Percentiles rank a stretch among this genome's conserved stretches.
These are phyloP conservation scores for Perca flavescens DNA, from an alignment of 2,113 vertebrate genomes.

Conservation along the genomic window DNA sequence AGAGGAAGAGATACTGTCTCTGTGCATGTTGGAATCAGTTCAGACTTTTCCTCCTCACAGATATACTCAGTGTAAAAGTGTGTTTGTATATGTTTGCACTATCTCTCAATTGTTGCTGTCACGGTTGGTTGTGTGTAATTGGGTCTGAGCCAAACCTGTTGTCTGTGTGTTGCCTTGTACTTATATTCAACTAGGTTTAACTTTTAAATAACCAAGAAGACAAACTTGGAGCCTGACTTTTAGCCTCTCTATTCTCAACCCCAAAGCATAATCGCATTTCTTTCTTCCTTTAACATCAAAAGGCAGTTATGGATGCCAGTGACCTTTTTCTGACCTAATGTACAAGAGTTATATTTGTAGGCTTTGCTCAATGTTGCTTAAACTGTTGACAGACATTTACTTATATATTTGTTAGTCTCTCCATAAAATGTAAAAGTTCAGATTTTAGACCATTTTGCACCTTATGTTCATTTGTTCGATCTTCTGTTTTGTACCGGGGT, in stretches of 20 bases:
- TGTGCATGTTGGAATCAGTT: constrained; percentile 35
- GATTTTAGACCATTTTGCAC: not conserved
- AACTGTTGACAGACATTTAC: not conserved
- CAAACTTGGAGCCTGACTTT: constrained; percentile 21
- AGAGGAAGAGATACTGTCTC: not conserved
- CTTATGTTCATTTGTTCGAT: too few relatives aligned
- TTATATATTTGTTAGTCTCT: not conserved
- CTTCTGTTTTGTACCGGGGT: too few relatives aligned
- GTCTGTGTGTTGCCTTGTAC: constrained; percentile 61
- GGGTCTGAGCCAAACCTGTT: constrained; percentile 56
- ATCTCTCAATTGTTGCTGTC: constrained; percentile 50
- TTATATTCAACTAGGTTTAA: constrained; percentile 68
- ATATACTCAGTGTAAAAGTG: constrained; percentile 17
- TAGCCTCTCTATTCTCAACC: constrained; percentile 5
- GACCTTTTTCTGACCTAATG: constrained; percentile 12
- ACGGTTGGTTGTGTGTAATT: constrained; percentile 50
- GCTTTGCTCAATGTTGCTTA: not conserved
- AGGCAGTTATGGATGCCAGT: not conserved
- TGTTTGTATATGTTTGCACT: constrained; percentile 33
- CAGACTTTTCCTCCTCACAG: constrained; percentile 3
- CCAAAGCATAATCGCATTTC: not conserved
- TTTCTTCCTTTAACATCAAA: not conserved
- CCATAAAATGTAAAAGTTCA: not conserved
- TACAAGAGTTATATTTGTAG: not conserved
- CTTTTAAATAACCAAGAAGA: constrained; percentile 30